Percentiles rank a stretch among this genome's conserved stretches.
Conservation (phyloP, 30 jellyfish, hydroid and myxozoan species). For the Cassiopea andromeda region DNA sequence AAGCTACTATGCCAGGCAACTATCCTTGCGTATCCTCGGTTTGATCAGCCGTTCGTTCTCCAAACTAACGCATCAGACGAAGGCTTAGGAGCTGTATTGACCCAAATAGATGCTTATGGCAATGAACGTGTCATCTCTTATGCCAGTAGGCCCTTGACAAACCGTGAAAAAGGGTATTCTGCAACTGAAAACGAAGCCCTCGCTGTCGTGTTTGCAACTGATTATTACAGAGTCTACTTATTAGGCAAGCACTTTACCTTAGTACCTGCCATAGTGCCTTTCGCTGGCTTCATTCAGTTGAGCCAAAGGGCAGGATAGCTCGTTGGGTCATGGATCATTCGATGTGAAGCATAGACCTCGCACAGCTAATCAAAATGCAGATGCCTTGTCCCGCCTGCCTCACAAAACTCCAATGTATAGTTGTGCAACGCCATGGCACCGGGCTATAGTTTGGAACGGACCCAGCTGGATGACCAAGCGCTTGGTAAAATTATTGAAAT, state of each 20-base stretch:
- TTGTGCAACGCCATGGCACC: background rate
- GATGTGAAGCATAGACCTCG: background rate
- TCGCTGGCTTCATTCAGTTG: slow-evolving; percentile 52
- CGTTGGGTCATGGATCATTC: slow-evolving; percentile 67
- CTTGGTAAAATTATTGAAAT: slow-evolving; percentile 7
- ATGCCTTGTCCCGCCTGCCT: background rate
- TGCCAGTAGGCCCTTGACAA: background rate
- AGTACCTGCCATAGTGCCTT: slow-evolving; percentile 70
- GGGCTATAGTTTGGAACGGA: background rate
- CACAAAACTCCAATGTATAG: background rate
- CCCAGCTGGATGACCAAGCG: slow-evolving; percentile 8
- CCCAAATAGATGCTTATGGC: slow-evolving; percentile 26
- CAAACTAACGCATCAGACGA: slow-evolving; percentile 60
- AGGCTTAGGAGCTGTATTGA: slow-evolving; percentile 69
- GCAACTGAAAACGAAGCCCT: slow-evolving; percentile 70
- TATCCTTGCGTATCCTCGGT: slow-evolving; percentile 40
- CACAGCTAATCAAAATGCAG: background rate
- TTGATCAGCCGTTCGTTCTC: slow-evolving; percentile 27
- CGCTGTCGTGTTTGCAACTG: slow-evolving; percentile 52
- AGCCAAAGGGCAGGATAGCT: slow-evolving; percentile 64
- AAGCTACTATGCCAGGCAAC: slow-evolving; percentile 21
- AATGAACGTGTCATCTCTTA: slow-evolving; percentile 32
- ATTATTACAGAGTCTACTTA: slow-evolving; percentile 45
- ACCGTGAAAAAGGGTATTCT: slow-evolving; percentile 48
- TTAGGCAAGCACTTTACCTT: slow-evolving; percentile 37